phyloP scores from a whole-genome alignment of 2,113 vertebrate genomes.

The Peromyscus maniculatus region DNA sequence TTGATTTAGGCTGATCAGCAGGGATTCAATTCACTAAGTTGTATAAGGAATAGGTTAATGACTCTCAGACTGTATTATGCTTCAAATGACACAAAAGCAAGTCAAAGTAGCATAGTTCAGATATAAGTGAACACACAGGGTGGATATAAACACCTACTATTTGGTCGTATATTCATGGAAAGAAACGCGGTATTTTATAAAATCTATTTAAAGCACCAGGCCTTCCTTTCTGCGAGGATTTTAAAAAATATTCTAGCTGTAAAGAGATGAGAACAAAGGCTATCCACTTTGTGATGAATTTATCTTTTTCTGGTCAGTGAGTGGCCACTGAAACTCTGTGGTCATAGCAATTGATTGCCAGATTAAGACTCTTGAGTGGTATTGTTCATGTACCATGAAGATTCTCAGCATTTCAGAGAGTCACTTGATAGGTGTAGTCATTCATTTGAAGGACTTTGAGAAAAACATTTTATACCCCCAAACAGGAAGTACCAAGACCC shows the following conservation, averaged over 20 bases:
- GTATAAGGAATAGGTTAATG: not conserved
- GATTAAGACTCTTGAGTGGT: not conserved
- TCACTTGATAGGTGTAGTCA: not conserved
- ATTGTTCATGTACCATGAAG: not conserved
- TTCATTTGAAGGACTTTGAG: not conserved
- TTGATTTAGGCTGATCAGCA: slow-evolving; percentile 11
- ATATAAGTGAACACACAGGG: not conserved
- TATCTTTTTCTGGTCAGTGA: not conserved
- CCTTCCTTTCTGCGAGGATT: not conserved
- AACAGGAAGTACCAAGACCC: not conserved
- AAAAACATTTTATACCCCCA: not conserved
- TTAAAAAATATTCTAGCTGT: not conserved
- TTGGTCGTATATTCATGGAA: not conserved
- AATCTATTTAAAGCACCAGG: not conserved
- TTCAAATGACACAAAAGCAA: slow-evolving; percentile 29
- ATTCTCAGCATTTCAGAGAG: not conserved
- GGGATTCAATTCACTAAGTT: not conserved
- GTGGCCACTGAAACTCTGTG: not conserved
- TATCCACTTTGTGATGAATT: not conserved
- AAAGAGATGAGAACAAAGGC: not conserved
- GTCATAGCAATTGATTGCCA: not conserved
- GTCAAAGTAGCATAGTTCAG: not conserved
- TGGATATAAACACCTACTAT: not conserved
- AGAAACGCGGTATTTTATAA: not conserved
- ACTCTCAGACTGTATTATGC: not conserved